Base-by-base conservation (phyloP, 1,140 invertebrate species). In the Wasmannia auropunctata region DNA sequence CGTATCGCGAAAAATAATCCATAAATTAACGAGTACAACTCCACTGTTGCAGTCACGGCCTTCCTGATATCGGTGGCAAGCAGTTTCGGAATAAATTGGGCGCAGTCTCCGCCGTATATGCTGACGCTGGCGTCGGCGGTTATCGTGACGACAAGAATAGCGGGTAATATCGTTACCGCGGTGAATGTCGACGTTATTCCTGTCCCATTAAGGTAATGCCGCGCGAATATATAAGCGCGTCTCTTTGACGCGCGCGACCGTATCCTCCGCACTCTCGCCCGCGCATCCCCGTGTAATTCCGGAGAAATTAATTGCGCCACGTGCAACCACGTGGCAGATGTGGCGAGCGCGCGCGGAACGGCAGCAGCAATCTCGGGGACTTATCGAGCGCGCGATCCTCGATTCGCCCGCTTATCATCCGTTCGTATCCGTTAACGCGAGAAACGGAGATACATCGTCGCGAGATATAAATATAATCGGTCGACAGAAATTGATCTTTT, bases 51-150 rank as follows among this genome's bases (percentile, higher is more conserved):
- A 95, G 94, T 92, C 62, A 86, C 88, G 65, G 86, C 69, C 37
- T 93, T 93, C 58, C 58, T 93, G 60, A 56, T 95, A 83, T 92
- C 92, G 75, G 87, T 93, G 88, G 60, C 89, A 69, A 92, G 94
- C 89, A 88, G 92, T 90, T 94, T 94, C 56, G 94, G 90, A 58
- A 89, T 92, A 81, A 94, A 94, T 91, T 95, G 94, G 94, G 92
- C 88, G 37, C 90, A 94, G 85, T 77, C 91, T 75, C 90, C 94
- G 63, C 93, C 92, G 63, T 93, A 93, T 75, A 94, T 94, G 92
- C 90, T 95, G 81, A 91, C 89, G 22, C 62, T 94, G 70, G 90
- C 92, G 40, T 72, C 93, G 34, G 75, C 90, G 49, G 88, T 94
- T 86, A 94, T 94, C 76, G 94, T 94, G 63, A 91, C 89, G 74